phyloP scores from a whole-genome alignment of 2,888 invertebrate genomes.

The Parascotia fuliginaria region DNA sequence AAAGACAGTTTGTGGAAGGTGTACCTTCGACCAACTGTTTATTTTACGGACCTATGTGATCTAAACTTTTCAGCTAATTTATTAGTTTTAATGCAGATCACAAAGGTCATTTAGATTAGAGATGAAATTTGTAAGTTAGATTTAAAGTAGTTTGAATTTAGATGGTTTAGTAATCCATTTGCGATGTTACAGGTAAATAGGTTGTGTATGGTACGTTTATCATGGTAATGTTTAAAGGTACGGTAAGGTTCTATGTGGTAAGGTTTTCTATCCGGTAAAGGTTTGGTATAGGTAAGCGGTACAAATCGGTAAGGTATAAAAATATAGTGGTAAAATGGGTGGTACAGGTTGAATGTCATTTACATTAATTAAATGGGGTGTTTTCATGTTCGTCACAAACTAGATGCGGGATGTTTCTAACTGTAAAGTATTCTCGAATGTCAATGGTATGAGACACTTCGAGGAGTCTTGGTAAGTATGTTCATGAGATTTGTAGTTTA shows the following conservation, averaged over 20 bases:
- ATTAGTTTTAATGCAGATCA: conserved; percentile 33
- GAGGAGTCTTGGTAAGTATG: too few relatives aligned
- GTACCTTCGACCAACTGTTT: conserved; percentile 33
- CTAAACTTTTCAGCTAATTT: too few relatives aligned
- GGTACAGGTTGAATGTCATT: too few relatives aligned
- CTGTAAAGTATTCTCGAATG: too few relatives aligned
- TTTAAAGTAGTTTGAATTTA: conserved; percentile 26
- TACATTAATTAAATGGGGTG: too few relatives aligned
- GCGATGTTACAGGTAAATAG: conserved; percentile 26
- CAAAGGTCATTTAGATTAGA: conserved; percentile 52
- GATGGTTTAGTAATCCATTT: conserved; percentile 10
- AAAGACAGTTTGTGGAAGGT: conserved; percentile 37
- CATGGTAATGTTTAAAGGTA: too few relatives aligned
- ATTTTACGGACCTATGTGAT: conserved; percentile 42
- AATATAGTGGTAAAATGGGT: too few relatives aligned
- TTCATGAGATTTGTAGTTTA: too few relatives aligned
- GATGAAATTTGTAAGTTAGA: conserved; percentile 80
- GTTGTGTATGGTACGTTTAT: too few relatives aligned
- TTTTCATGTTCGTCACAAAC: too few relatives aligned
- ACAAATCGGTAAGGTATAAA: not conserved
- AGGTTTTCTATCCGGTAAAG: not conserved
- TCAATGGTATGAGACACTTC: too few relatives aligned
- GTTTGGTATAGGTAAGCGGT: not conserved
- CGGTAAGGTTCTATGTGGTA: not conserved
- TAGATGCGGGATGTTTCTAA: too few relatives aligned